Evolutionary conservation across 2,888 invertebrate genomes (phyloP).

Genomic region (Sarcophaga carnaria): DNA sequence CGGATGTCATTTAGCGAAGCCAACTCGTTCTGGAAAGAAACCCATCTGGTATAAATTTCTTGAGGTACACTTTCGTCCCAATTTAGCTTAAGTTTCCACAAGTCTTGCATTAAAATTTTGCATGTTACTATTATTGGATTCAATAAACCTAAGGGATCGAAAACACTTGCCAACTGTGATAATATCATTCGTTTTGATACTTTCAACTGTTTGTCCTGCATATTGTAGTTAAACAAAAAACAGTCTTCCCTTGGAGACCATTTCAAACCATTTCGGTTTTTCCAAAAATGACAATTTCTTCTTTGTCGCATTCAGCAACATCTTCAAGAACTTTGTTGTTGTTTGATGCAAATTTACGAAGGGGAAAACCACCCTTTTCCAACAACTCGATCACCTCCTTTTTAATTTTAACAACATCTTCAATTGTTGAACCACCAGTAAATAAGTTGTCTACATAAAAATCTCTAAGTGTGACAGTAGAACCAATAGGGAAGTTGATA

Average conservation of each 20-base stretch:
- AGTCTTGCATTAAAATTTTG: constrained; percentile 22
- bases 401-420: constrained; percentile 53
- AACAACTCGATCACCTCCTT: constrained; percentile 52
- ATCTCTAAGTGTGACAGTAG: constrained; percentile 50
- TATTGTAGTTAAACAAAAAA: constrained; percentile 34
- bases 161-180: constrained; percentile 16
- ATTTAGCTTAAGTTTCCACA: constrained; percentile 12
- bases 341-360: constrained; percentile 67
- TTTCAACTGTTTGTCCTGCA: neutral
- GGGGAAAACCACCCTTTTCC: constrained; percentile 48
- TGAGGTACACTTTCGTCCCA: constrained; percentile 27
- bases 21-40: too few relatives aligned
- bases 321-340: constrained; percentile 14
- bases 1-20: neutral
- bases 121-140: constrained; percentile 41
- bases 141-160: constrained; percentile 37
- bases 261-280: constrained; percentile 13
- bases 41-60: neutral
- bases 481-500: constrained; percentile 55
- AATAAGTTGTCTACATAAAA: constrained; percentile 71
- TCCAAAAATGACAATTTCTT: constrained; percentile 3
- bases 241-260: constrained; percentile 36
- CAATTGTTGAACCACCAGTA: constrained; percentile 47
- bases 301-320: constrained; percentile 24
- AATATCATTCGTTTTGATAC: constrained; percentile 25